Evolutionary conservation across 2,797 vertebrate species (phyloP).

Genomic region (Eospalax fontanierii): DNA sequence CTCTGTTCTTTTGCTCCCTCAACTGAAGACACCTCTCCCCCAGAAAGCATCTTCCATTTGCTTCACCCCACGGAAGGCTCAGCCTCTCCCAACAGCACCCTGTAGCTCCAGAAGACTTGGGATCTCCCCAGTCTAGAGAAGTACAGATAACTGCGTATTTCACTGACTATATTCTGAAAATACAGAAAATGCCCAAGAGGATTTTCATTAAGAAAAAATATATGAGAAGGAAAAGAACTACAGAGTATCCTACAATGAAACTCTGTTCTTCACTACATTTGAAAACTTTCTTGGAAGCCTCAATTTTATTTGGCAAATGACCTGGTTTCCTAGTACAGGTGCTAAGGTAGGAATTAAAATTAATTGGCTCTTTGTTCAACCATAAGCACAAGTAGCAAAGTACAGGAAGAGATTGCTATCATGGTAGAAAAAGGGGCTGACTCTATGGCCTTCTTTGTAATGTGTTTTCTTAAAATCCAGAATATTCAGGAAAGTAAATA

Average conservation of each 20-base stretch:
- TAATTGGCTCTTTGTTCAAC: constrained; percentile 34
- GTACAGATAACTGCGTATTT: constrained; percentile 12
- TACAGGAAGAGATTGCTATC: background rate
- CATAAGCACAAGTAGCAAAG: constrained; percentile 24
- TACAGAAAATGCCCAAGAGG: constrained; percentile 40
- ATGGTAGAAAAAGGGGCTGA: background rate
- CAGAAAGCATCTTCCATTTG: background rate
- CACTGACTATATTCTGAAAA: constrained; percentile 48
- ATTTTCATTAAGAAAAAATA: constrained; percentile 46
- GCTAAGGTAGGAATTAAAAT: constrained; percentile 39
- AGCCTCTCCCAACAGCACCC: background rate
- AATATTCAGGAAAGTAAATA: constrained; percentile 48
- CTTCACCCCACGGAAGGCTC: background rate
- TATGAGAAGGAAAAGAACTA: constrained; percentile 62
- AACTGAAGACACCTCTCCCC: background rate
- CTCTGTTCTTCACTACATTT: constrained; percentile 44
- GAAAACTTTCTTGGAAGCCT: constrained; percentile 35
- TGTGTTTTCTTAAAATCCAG: constrained; percentile 55
- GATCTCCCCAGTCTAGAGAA: background rate
- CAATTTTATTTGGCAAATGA: constrained; percentile 62
- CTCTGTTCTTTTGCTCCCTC: background rate
- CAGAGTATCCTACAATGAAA: constrained; percentile 32
- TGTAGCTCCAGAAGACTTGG: background rate
- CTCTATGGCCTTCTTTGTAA: background rate
- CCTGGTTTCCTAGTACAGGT: constrained; percentile 60